phyloP scores from a whole-genome alignment of 2,797 vertebrate genomes.

The Novumbra hubbsi region DNA sequence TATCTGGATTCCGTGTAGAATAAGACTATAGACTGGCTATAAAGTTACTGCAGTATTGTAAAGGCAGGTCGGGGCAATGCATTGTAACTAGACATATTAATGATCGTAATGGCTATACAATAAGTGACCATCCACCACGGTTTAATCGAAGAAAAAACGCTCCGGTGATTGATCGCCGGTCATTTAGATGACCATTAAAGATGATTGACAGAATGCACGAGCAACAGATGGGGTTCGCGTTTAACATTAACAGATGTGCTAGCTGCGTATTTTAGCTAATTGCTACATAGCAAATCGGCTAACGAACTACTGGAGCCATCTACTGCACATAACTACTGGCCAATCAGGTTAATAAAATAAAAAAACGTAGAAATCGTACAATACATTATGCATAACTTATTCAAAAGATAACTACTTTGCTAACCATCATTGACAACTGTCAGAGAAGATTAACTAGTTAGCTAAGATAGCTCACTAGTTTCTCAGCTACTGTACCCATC shows the following conservation, averaged over 20 bases:
- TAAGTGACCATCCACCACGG: not conserved
- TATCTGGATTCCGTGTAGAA: too few relatives aligned
- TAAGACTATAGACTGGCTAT: too few relatives aligned
- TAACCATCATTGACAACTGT: not conserved
- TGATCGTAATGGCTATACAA: not conserved
- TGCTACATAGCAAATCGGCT: constrained; percentile 37
- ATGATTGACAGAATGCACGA: not conserved
- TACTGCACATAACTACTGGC: not conserved
- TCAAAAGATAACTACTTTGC: not conserved
- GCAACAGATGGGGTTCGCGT: not conserved
- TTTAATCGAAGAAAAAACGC: not conserved
- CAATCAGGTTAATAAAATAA: not conserved
- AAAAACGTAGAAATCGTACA: too few relatives aligned
- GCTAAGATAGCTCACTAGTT: constrained; percentile 56
- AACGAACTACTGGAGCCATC: not conserved
- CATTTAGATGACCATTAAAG: not conserved
- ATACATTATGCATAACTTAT: not conserved
- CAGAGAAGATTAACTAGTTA: not conserved
- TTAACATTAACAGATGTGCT: not conserved
- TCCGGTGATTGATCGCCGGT: not conserved
- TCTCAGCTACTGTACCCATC: not conserved
- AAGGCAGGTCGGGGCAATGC: not conserved
- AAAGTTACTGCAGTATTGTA: too few relatives aligned
- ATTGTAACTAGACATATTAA: not conserved
- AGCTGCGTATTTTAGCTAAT: too few relatives aligned